A percentile compares a stretch with the other conserved stretches of the same genome.
phyloP scores from a whole-genome alignment of 2,888 invertebrate species.

The Stenotaenia linearis region DNA sequence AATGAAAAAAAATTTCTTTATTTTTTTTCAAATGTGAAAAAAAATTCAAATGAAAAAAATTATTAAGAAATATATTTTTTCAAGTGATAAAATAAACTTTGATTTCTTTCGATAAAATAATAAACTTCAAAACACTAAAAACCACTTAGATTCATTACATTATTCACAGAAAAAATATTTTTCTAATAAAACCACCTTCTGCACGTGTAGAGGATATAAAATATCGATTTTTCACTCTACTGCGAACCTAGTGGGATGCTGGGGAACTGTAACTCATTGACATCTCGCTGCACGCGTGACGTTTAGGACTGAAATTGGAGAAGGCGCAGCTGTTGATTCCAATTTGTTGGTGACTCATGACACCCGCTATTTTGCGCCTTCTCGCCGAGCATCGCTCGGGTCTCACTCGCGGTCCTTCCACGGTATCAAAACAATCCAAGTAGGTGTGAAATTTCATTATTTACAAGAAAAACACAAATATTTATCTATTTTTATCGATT shows the following conservation, averaged over 20 bases:
- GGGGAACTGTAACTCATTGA: not conserved
- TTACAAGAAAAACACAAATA: not conserved
- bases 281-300: not conserved
- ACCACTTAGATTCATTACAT: too few species aligned
- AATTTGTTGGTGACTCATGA: constrained; percentile 8
- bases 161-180: too few species aligned
- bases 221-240: not conserved
- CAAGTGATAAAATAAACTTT: too few species aligned
- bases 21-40: too few species aligned
- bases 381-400: not conserved
- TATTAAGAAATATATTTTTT: too few species aligned
- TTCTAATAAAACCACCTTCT: not conserved
- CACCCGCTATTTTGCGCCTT: not conserved
- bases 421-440: not conserved
- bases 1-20: too few species aligned
- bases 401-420: not conserved
- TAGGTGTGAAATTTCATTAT: not conserved
- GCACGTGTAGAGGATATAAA: not conserved
- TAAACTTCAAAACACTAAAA: too few species aligned
- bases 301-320: not conserved
- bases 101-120: too few species aligned
- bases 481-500: not conserved
- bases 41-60: too few species aligned
- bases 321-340: constrained; percentile 12
- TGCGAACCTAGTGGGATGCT: not conserved